These are phyloP conservation scores for Oscheius sp. DNA, from an alignment of 1,140 invertebrate genomes.

Conservation along the genomic window DNA sequence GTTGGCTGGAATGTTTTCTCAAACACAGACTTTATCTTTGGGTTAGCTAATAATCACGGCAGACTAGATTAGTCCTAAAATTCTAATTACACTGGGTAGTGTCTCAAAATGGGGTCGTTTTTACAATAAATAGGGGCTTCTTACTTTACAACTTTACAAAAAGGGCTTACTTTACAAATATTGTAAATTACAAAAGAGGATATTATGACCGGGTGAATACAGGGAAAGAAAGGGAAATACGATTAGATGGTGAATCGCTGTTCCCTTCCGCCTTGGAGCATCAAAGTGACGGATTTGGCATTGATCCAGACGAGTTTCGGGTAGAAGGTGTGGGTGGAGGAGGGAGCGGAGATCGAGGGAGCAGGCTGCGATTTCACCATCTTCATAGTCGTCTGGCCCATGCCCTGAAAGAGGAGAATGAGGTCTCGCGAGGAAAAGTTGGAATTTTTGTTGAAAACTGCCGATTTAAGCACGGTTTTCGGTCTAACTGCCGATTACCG, in stretches of 20 bases:
- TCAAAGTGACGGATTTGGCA: slow-evolving; percentile 81
- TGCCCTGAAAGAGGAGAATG: slow-evolving; percentile 85
- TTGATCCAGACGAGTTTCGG: slow-evolving; percentile 87
- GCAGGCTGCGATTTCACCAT: slow-evolving; percentile 67
- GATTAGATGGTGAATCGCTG: slow-evolving; percentile 40
- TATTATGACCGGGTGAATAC: background rate
- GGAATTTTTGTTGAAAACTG: too few species aligned
- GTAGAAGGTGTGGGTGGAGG: slow-evolving; percentile 48
- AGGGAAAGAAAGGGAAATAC: slow-evolving; percentile 1
- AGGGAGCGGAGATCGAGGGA: slow-evolving; percentile 76
- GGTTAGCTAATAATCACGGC: too few species aligned
- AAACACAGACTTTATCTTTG: too few species aligned
- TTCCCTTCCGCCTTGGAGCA: slow-evolving; percentile 73
- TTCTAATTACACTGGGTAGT: too few species aligned
- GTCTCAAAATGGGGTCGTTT: too few species aligned
- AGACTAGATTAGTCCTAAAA: too few species aligned
- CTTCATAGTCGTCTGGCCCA: slow-evolving; percentile 73
- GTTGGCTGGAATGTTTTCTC: background rate
- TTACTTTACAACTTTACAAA: too few species aligned
- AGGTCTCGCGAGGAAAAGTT: slow-evolving; percentile 84
- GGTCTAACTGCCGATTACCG: too few species aligned
- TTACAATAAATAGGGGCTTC: too few species aligned
- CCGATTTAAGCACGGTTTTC: slow-evolving; percentile 70
- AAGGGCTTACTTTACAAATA: too few species aligned
- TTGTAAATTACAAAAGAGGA: background rate